Conservation (phyloP, 1,140 invertebrate genomes). For the Bradysia coprophila region DNA sequence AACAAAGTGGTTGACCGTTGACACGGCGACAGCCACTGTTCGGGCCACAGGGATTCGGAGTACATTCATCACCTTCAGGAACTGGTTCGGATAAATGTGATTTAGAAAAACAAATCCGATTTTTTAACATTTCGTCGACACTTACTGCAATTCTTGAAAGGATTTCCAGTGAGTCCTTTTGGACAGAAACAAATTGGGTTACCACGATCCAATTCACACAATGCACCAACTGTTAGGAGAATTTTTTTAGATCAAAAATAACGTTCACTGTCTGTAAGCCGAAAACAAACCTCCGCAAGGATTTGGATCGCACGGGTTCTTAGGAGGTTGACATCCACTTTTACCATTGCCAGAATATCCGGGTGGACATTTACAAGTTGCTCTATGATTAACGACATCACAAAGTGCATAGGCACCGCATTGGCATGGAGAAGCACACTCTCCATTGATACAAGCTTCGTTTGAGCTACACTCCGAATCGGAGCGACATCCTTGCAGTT, state of each 20-base stretch:
- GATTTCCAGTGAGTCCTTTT: constrained; percentile 76
- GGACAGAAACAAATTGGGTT: constrained; percentile 79
- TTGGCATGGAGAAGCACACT: constrained; percentile 53
- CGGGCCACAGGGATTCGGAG: constrained; percentile 65
- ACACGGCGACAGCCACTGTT: constrained; percentile 62
- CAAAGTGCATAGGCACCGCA: constrained; percentile 44
- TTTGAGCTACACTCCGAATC: constrained; percentile 53
- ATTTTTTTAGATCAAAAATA: too few relatives aligned
- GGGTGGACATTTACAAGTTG: constrained; percentile 27
- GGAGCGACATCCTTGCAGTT: constrained; percentile 45
- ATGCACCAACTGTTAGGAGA: constrained; percentile 54
- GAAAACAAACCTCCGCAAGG: too few relatives aligned
- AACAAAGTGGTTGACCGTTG: constrained; percentile 51
- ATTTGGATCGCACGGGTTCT: constrained; percentile 60
- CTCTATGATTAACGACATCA: constrained; percentile 30
- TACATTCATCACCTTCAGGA: constrained; percentile 68
- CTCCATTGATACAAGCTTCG: constrained; percentile 52
- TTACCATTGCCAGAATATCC: constrained; percentile 18
- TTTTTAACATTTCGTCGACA: constrained; percentile 14
- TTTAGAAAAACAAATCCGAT: background rate
- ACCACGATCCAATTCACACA: constrained; percentile 70
- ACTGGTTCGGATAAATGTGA: too few relatives aligned
- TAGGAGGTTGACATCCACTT: constrained; percentile 12
- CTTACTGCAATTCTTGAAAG: constrained; percentile 80
- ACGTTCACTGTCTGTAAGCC: too few relatives aligned